Evolutionary conservation across 2,113 vertebrate species (phyloP).

Genomic region (Cynoglossus semilaevis): DNA sequence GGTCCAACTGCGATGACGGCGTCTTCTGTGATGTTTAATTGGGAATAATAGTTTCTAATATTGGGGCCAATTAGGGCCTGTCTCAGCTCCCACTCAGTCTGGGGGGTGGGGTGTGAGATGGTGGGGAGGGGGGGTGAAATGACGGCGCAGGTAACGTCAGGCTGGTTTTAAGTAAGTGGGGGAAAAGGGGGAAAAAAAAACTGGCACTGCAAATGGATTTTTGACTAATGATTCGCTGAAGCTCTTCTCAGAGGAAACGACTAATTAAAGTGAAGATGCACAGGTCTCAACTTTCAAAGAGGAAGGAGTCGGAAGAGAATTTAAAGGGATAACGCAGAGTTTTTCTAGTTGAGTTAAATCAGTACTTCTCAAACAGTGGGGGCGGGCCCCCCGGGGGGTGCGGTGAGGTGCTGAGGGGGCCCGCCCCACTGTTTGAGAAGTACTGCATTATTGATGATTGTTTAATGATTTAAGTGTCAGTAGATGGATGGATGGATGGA

Average conservation of each 20-base stretch:
- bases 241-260: constrained; percentile 49
- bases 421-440: too few species aligned
- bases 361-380: too few species aligned
- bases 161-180: constrained; percentile 38
- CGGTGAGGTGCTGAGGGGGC: too few species aligned
- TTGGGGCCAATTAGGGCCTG: constrained; percentile 65
- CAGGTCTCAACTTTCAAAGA: constrained; percentile 45
- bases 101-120: constrained; percentile 50
- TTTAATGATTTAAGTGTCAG: too few species aligned
- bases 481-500: too few species aligned
- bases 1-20: constrained; percentile 64
- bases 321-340: not conserved
- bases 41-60: constrained; percentile 79
- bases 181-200: constrained; percentile 11
- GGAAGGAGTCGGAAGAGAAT: constrained; percentile 9
- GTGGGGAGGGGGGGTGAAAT: constrained; percentile 31
- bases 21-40: constrained; percentile 78
- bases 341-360: too few species aligned
- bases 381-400: too few species aligned
- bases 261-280: constrained; percentile 49
- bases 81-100: constrained; percentile 39
- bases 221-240: constrained; percentile 56
- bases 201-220: constrained; percentile 49
- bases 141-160: constrained; percentile 57
- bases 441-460: too few species aligned